Evolutionary conservation across 2,797 vertebrate genomes (phyloP).

Genomic region (Ptychadena robeensis): DNA sequence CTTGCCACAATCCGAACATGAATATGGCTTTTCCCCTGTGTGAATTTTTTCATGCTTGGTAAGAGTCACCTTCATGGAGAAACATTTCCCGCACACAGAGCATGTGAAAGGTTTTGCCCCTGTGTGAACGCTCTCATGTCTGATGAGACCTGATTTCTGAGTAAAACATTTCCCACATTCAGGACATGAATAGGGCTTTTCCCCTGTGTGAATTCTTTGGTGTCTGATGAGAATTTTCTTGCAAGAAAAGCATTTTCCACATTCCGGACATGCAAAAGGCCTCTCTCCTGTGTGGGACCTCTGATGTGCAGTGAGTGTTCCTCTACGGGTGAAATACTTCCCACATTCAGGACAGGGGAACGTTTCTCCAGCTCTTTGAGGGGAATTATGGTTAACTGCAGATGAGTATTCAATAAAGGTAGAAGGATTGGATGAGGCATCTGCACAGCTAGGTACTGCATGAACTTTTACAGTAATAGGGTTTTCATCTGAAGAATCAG

Average conservation of each 20-base stretch:
- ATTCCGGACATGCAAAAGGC: not conserved
- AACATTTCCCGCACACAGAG: not conserved
- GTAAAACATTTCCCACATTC: not conserved
- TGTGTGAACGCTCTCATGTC: not conserved
- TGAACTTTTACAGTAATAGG: not conserved
- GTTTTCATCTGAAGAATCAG: not conserved
- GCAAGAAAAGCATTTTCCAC: not conserved
- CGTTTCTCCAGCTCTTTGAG: not conserved
- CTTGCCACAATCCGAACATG: not conserved
- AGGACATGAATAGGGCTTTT: not conserved
- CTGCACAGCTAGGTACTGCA: not conserved
- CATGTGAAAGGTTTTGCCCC: not conserved
- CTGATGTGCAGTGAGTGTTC: not conserved
- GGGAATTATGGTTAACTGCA: not conserved
- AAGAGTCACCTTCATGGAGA: not conserved
- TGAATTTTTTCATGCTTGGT: not conserved
- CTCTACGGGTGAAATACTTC: not conserved
- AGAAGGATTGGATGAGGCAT: not conserved
- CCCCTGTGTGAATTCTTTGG: not conserved
- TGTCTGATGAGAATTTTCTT: not conserved
- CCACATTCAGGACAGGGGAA: not conserved
- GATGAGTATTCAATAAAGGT: not conserved
- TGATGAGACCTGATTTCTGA: not conserved
- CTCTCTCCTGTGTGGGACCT: not conserved
- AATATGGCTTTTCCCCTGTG: constrained; percentile 10